Evolutionary conservation across 1,140 invertebrate species (phyloP).

Genomic region (Vollenhovia emeryi): DNA sequence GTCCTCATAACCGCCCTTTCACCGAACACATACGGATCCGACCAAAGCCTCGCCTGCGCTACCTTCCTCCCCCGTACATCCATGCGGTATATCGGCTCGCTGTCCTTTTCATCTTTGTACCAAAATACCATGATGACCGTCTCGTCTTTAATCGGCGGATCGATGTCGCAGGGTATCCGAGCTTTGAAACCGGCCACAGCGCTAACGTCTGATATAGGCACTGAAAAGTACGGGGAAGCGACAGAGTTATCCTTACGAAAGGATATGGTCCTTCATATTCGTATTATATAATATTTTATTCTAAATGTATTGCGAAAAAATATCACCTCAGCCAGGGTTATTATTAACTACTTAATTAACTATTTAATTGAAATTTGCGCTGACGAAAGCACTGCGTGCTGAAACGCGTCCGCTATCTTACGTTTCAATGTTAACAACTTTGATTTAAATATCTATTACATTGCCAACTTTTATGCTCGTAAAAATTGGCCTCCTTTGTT

Average conservation of each 20-base stretch:
- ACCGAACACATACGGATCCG: slow-evolving; percentile 89
- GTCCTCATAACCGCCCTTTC: slow-evolving; percentile 86
- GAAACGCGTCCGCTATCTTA: too few species aligned
- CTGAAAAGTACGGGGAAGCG: slow-evolving; percentile 77
- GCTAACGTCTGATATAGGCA: slow-evolving; percentile 86
- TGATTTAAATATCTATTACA: too few species aligned
- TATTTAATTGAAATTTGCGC: too few species aligned
- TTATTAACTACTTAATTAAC: too few species aligned
- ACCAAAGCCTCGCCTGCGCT: slow-evolving; percentile 85
- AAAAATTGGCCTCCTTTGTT: too few species aligned
- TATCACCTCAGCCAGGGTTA: too few species aligned
- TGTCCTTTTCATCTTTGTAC: slow-evolving; percentile 88
- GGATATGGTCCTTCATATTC: not conserved
- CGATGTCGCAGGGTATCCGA: slow-evolving; percentile 88
- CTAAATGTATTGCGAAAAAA: too few species aligned
- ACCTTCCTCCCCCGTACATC: slow-evolving; percentile 82
- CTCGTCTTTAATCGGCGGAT: slow-evolving; percentile 86
- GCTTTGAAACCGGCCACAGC: slow-evolving; percentile 88
- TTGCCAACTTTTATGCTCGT: too few species aligned
- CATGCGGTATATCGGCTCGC: slow-evolving; percentile 83
- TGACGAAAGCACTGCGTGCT: too few species aligned
- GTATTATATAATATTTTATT: too few species aligned
- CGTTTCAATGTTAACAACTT: too few species aligned
- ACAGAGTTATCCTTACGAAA: slow-evolving; percentile 28
- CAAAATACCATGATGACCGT: slow-evolving; percentile 89